Conservation (phyloP, 2,888 invertebrate species). For the Byasa hedistus region DNA sequence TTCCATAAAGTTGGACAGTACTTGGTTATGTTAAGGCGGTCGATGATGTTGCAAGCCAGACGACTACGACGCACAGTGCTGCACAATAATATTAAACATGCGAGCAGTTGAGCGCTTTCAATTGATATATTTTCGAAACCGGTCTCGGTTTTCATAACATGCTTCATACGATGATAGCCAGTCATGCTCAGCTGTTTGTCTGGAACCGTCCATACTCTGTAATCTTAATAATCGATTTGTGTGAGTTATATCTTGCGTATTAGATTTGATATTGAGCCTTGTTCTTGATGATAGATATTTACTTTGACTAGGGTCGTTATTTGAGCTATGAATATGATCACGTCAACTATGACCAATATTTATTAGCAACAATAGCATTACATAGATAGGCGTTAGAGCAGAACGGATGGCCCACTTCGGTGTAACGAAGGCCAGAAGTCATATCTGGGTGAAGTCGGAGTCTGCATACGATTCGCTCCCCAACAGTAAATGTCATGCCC, state of each 20-base stretch:
- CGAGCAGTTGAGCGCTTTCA: slow-evolving; percentile 62
- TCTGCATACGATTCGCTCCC: slow-evolving; percentile 49
- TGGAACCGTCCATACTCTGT: slow-evolving; percentile 27
- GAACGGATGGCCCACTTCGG: slow-evolving; percentile 57
- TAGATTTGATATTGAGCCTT: slow-evolving; percentile 6
- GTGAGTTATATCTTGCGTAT: slow-evolving; percentile 17
- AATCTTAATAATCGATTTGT: slow-evolving; percentile 29
- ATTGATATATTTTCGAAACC: slow-evolving; percentile 77
- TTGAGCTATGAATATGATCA: slow-evolving; percentile 1
- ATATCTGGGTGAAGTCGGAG: slow-evolving; percentile 62
- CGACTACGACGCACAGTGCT: slow-evolving; percentile 43
- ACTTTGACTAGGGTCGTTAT: not conserved
- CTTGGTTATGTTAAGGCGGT: slow-evolving; percentile 59
- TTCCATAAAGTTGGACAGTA: slow-evolving; percentile 38
- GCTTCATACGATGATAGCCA: slow-evolving; percentile 39
- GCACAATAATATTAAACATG: slow-evolving; percentile 74
- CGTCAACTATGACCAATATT: slow-evolving; percentile 5
- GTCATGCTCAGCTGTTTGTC: slow-evolving; percentile 37
- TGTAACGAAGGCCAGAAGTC: slow-evolving; percentile 62
- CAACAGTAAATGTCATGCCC: slow-evolving; percentile 65
- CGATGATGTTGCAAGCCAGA: slow-evolving; percentile 57
- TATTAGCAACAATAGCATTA: slow-evolving; percentile 26
- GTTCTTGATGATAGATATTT: slow-evolving; percentile 12
- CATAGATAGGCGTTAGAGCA: slow-evolving; percentile 42
- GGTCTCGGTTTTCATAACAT: slow-evolving; percentile 74